Base-by-base conservation (phyloP, 1,140 invertebrate genomes). In the Drosophila sproati region DNA sequence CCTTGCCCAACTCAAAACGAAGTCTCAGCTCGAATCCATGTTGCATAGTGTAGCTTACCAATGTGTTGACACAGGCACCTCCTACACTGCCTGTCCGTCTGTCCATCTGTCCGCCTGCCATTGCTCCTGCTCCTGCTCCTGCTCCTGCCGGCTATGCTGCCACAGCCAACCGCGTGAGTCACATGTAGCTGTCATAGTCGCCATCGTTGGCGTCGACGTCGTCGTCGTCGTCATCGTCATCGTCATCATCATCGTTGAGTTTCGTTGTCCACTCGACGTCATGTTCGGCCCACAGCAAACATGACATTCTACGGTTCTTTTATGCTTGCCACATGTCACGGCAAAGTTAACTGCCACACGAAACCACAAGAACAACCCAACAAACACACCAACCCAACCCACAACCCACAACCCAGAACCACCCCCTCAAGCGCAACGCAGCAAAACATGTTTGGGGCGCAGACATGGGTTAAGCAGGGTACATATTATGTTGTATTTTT, bases 261-360 rank as follows among this genome's bases (percentile, higher is more conserved):
- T 35, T 32, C 54, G 47, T 61, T 60, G 69, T 57, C 80, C 85
- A 88, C 83, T 89, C 70, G 73, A 83, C 77, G 83, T 88, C 83
- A 88, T 88, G 83, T 88, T 89, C 73, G 80, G 85, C 74, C 85
- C 73, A 77, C 85, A 83, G 80, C 85, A 89, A 88, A 88, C 83
- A 89, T 88, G 80, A 83, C 83, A 83, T 88, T 88, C 87, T 89
- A 88, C 74, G 85, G 83, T 89, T 88, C 85, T 88, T 88, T 88
- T 88, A 88, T 88, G 83, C 83, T 88, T 80, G 85, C 83, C 83
- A 88, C 83, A 88, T 88, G 83, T 83, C 83, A 89, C 69, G 80
- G 82, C 80, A 87, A 81, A 88, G 80, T 83, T 88, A 87, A 87
- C 83, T 88, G 73, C 73, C 85, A 64, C 68, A 87, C 63, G 63